phyloP scores from a whole-genome alignment of 2,888 invertebrate species.

The Dynastes maya region DNA sequence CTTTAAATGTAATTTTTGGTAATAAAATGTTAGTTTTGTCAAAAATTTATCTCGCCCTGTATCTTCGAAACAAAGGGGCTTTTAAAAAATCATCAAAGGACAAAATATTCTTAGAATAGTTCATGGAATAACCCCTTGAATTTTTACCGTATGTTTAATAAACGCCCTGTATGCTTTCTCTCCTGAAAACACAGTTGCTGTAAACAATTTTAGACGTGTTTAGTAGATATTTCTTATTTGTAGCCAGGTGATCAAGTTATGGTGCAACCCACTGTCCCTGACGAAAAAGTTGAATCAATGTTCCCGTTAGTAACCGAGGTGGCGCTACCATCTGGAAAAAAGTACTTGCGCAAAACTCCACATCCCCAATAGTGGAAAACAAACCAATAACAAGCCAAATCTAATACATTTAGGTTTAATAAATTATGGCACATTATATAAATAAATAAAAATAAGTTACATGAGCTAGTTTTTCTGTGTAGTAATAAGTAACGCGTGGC shows the following conservation, averaged over 20 bases:
- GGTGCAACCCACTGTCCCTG: conserved; percentile 87
- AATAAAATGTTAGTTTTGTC: too few species aligned
- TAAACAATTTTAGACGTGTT: not conserved
- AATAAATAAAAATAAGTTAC: conserved; percentile 45
- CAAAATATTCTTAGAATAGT: too few species aligned
- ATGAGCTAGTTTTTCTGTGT: conserved; percentile 17
- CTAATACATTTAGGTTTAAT: conserved; percentile 19
- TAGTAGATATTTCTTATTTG: conserved; percentile 60
- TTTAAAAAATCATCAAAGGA: too few species aligned
- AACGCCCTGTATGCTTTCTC: too few species aligned
- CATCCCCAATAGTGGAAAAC: conserved; percentile 69
- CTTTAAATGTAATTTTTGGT: too few species aligned
- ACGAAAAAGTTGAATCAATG: conserved; percentile 78
- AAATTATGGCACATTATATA: conserved; percentile 50
- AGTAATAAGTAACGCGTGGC: not conserved
- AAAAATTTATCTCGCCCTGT: too few species aligned
- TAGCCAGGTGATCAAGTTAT: conserved; percentile 90
- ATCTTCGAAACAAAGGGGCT: too few species aligned
- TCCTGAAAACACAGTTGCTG: too few species aligned
- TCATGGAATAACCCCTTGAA: too few species aligned
- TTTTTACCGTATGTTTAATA: too few species aligned
- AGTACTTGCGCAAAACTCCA: conserved; percentile 84
- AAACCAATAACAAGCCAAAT: too few species aligned
- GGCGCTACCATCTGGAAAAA: conserved; percentile 88
- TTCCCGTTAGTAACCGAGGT: conserved; percentile 84